Evolutionary conservation across 2,888 invertebrate species (phyloP).

Genomic region (Troilus luridus): DNA sequence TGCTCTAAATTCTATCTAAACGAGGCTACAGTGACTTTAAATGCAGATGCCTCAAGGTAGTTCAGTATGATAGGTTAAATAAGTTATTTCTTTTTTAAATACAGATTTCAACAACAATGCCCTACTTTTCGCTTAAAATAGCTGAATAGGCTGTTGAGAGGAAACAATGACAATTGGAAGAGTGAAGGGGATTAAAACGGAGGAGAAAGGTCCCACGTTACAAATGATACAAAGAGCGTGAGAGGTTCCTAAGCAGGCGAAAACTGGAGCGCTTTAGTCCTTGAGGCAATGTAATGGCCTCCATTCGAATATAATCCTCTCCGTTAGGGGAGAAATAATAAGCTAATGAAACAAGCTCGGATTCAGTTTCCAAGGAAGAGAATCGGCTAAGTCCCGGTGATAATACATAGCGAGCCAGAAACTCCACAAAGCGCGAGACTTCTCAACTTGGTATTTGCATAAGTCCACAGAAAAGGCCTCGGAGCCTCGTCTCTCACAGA

Average conservation of each 20-base stretch:
- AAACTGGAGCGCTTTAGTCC: not conserved
- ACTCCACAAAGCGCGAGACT: not conserved
- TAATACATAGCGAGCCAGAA: not conserved
- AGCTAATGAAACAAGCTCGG: constrained; percentile 22
- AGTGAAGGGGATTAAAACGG: not conserved
- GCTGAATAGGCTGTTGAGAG: not conserved
- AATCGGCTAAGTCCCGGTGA: not conserved
- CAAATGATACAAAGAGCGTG: not conserved
- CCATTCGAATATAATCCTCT: not conserved
- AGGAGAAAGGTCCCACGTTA: not conserved
- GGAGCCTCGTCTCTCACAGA: not conserved
- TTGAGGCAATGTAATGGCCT: not conserved
- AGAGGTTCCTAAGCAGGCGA: not conserved
- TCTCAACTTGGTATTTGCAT: constrained; percentile 34
- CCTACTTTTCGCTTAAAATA: not conserved
- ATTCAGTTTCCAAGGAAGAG: not conserved
- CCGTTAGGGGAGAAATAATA: constrained; percentile 11
- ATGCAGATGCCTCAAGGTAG: too few species aligned
- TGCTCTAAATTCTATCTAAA: too few species aligned
- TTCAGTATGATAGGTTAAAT: too few species aligned
- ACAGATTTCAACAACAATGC: too few species aligned
- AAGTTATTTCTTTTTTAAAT: too few species aligned
- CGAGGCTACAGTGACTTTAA: too few species aligned
- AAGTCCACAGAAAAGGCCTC: constrained; percentile 1
- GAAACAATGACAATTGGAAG: not conserved